Evolutionary conservation across 2,888 invertebrate genomes (phyloP).

Genomic region (Ptychoptera albimana): DNA sequence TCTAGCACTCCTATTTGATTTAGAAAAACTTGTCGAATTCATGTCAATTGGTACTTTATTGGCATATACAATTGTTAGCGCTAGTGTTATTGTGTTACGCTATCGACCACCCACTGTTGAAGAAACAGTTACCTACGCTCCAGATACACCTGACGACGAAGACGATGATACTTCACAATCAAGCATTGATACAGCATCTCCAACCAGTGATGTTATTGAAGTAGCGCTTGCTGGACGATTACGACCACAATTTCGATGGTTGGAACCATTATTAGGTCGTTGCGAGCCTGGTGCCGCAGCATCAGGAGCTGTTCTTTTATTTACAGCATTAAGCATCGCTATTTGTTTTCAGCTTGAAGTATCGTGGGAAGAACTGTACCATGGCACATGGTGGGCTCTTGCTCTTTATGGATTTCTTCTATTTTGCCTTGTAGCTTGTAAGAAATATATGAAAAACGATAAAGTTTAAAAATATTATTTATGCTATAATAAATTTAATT

Average conservation of each 20-base stretch:
- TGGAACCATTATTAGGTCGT: constrained; percentile 55
- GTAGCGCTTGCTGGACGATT: constrained; percentile 57
- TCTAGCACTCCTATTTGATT: constrained; percentile 71
- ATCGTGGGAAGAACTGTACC: constrained; percentile 36
- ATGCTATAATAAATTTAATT: too few species aligned
- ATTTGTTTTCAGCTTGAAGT: constrained; percentile 51
- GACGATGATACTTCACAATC: constrained; percentile 45
- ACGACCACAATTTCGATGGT: constrained; percentile 53
- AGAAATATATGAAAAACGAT: too few species aligned
- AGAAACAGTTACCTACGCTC: constrained; percentile 35
- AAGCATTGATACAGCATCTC: constrained; percentile 42
- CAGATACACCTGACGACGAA: constrained; percentile 37
- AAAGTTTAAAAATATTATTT: too few species aligned
- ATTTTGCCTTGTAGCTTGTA: constrained; percentile 45
- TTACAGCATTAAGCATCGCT: constrained; percentile 47
- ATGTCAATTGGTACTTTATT: constrained; percentile 84
- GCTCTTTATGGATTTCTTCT: constrained; percentile 44
- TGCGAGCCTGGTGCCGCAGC: constrained; percentile 63
- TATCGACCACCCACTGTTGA: constrained; percentile 46
- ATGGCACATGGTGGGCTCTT: constrained; percentile 52
- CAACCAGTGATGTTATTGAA: constrained; percentile 37
- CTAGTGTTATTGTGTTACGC: constrained; percentile 72
- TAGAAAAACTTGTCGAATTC: constrained; percentile 81
- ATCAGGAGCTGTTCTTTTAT: constrained; percentile 52
- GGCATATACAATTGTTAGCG: constrained; percentile 84